A percentile compares a stretch with the other conserved stretches of the same genome.
Conservation (phyloP, 2,797 vertebrate species). For the Gastrophryne carolinensis region DNA sequence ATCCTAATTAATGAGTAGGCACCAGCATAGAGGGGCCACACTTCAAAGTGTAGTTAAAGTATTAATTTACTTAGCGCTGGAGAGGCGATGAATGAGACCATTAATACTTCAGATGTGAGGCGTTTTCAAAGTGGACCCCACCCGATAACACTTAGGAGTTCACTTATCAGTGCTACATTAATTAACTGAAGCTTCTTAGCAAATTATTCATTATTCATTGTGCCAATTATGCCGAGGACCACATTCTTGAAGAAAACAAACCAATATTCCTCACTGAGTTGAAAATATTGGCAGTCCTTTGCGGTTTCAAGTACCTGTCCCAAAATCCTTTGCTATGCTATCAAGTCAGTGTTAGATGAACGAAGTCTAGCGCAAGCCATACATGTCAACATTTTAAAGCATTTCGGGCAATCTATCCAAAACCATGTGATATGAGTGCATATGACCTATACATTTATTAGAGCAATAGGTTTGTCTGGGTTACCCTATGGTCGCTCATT, state of each 20-base stretch:
- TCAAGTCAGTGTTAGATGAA: no score
- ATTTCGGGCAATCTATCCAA: no score
- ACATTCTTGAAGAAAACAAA: conserved; percentile 16
- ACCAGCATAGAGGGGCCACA: conserved; percentile 23
- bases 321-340: neutral
- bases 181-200: conserved; percentile 20
- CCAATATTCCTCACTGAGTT: neutral
- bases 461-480: no score
- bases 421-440: no score
- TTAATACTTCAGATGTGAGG: conserved; percentile 24
- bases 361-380: no score
- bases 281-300: neutral
- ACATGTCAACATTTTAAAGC: no score
- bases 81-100: conserved; percentile 22
- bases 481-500: no score
- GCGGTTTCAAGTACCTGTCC: neutral
- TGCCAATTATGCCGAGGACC: conserved; percentile 4
- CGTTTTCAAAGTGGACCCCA: conserved; percentile 21
- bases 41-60: conserved; percentile 46
- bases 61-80: conserved; percentile 41
- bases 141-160: conserved; percentile 33
- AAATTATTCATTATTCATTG: conserved; percentile 21
- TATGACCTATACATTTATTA: no score
- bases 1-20: conserved; percentile 51
- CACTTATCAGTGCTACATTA: conserved; percentile 23